Evolutionary conservation across 2,888 invertebrate species (phyloP), one percentile per base, ranked within the genome.

Genomic region (Ceraclea dissimilis): DNA sequence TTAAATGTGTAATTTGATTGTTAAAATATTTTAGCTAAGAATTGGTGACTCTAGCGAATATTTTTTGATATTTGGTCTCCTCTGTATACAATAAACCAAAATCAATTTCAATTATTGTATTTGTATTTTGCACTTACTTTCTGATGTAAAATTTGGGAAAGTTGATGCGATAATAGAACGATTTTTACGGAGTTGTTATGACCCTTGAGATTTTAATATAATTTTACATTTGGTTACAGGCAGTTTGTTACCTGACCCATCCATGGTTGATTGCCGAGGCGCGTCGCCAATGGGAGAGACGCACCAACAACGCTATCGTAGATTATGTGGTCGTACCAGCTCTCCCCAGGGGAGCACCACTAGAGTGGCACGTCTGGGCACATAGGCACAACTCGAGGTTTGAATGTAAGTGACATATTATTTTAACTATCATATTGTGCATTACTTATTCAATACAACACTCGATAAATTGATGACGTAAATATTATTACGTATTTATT

Each of bases 281-380:
- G 17, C 80, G 90, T 52, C 81, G 86, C 47, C 87, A 91, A 69
- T 88, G 93, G 84, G 90, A 83, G 71, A 81, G 86, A 59, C 83
- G 86, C 63, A 89, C 91, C 52, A 89, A 90, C 58, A 91, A 91
- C 71, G 90, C 90, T 51, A 89, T 92, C 63, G 88, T 90, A 66
- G 90, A 92, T 78, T 90, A 89, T 71, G 85, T 93, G 49, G 89
- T 93, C 50, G 87, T 94, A 58, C 81, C 86, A 21, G 83, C 81
- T 20, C 77, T 95, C 67, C 95, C 95, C 1, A 80, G 87, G 49
- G 81, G 75, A 62, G 93, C 93, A 19, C 75, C 84, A 52, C 85
- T 95, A 19, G 94, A 95, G 74, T 95, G 94, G 94, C 92, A 93
- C 70, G 90, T 93, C 59, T 91, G 91, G 90, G 90, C 90, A 44